Conservation (phyloP, 1,140 invertebrate species). For the Drosophila sp. region DNA sequence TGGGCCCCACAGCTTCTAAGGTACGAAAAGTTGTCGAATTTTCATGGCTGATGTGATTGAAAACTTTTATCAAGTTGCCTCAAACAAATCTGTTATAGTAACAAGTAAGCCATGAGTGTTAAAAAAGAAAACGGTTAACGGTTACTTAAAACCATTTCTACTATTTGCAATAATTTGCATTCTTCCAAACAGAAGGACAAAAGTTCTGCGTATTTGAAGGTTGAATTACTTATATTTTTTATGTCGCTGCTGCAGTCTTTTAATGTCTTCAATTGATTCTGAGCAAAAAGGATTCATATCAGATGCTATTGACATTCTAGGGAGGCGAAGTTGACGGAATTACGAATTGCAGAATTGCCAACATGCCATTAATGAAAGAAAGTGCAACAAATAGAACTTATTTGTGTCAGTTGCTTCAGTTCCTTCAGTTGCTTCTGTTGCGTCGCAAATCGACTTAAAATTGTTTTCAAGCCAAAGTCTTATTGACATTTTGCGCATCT, state of each 20-base stretch:
- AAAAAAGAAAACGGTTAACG: too few species aligned
- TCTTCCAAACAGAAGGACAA: too few species aligned
- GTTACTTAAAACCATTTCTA: too few species aligned
- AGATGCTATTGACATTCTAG: background rate
- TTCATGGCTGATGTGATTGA: conserved; percentile 24
- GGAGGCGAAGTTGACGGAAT: background rate
- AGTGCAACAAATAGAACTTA: conserved; percentile 32
- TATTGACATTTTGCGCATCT: conserved; percentile 36
- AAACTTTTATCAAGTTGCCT: background rate
- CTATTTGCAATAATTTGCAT: too few species aligned
- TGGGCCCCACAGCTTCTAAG: background rate
- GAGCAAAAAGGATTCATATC: too few species aligned
- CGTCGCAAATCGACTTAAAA: conserved; percentile 72
- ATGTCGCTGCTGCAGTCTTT: too few species aligned
- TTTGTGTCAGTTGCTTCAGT: conserved; percentile 4
- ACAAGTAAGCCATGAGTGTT: background rate
- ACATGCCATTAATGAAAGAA: conserved; percentile 52
- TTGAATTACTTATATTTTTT: too few species aligned
- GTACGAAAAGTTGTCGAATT: background rate
- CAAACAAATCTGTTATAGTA: background rate
- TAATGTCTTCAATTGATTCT: too few species aligned
- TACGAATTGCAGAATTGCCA: conserved; percentile 21
- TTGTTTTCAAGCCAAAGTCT: conserved; percentile 65
- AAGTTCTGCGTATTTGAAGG: too few species aligned
- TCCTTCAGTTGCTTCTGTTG: background rate